A percentile compares a stretch with the other conserved stretches of the same genome.
Evolutionary conservation across 2,113 vertebrate species (phyloP).

Genomic region (Coptodon bakossiorum): DNA sequence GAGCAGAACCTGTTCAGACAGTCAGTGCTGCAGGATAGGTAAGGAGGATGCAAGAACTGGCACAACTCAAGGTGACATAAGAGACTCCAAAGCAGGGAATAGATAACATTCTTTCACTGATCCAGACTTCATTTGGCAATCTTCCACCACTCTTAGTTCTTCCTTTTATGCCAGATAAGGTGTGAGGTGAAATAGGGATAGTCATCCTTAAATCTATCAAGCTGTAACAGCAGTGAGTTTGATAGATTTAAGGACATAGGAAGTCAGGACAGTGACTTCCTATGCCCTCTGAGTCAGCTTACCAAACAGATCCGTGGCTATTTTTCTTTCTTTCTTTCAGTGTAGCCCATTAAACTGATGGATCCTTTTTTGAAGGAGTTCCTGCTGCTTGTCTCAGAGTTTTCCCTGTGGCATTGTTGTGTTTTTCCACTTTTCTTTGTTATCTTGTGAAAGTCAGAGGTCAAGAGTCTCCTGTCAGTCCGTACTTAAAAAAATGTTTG

Average conservation of each 20-base stretch:
- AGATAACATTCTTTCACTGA: slow-evolving; percentile 17
- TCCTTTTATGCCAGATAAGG: neutral
- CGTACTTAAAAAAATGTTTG: neutral
- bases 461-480: slow-evolving; percentile 26
- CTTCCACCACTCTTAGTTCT: slow-evolving; percentile 23
- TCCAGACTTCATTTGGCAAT: slow-evolving; percentile 20
- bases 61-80: neutral
- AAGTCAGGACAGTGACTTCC: neutral
- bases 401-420: slow-evolving; percentile 11
- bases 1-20: slow-evolving; percentile 40
- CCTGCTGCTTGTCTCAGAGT: slow-evolving; percentile 11
- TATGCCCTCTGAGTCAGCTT: neutral
- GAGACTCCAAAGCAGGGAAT: slow-evolving; percentile 10
- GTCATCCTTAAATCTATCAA: neutral
- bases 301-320: neutral
- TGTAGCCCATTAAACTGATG: neutral
- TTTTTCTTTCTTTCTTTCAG: neutral
- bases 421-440: slow-evolving; percentile 1
- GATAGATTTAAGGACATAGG: neutral
- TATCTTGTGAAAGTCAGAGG: slow-evolving; percentile 38
- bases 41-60: neutral
- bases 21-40: slow-evolving; percentile 30
- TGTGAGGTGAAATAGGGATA: neutral
- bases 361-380: slow-evolving; percentile 13
- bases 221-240: neutral